Conservation (phyloP, 2,888 invertebrate species). For the Elegia similella region DNA sequence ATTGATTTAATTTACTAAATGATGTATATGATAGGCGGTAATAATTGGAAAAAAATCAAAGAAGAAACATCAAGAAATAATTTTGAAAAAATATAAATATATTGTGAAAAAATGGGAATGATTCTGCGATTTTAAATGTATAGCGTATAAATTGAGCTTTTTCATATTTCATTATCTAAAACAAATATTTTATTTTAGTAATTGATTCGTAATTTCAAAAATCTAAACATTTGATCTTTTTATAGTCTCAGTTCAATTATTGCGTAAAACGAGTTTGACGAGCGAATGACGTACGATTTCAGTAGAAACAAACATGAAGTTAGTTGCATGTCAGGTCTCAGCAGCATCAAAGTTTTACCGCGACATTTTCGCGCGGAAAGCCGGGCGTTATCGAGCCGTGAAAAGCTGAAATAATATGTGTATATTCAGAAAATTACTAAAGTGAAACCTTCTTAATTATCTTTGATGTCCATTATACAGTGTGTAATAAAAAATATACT, state of each 20-base stretch:
- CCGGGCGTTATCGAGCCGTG: constrained; percentile 81
- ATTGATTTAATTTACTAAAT: too few species aligned
- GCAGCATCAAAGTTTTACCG: constrained; percentile 70
- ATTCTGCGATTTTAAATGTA: too few species aligned
- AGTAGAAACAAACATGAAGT: constrained; percentile 80
- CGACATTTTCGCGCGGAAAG: constrained; percentile 83
- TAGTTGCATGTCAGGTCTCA: constrained; percentile 53
- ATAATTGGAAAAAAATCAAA: too few species aligned
- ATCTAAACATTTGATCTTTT: neutral
- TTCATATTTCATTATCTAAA: too few species aligned
- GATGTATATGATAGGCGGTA: too few species aligned
- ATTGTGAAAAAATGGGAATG: too few species aligned
- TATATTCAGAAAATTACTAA: constrained; percentile 43
- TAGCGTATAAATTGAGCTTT: too few species aligned
- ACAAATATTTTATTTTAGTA: too few species aligned
- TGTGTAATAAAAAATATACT: constrained; percentile 41
- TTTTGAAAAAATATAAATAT: too few species aligned
- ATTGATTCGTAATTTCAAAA: too few species aligned
- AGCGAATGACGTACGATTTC: constrained; percentile 61
- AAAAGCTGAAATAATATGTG: constrained; percentile 69
- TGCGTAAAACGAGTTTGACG: constrained; percentile 40
- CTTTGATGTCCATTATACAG: constrained; percentile 42
- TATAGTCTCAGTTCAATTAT: constrained; percentile 11
- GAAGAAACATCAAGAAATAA: too few species aligned
- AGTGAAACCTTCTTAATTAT: constrained; percentile 43